Evolutionary conservation across 2,113 vertebrate genomes (phyloP), one percentile per base, ranked within the genome.

Genomic region (Isichthys henryi): DNA sequence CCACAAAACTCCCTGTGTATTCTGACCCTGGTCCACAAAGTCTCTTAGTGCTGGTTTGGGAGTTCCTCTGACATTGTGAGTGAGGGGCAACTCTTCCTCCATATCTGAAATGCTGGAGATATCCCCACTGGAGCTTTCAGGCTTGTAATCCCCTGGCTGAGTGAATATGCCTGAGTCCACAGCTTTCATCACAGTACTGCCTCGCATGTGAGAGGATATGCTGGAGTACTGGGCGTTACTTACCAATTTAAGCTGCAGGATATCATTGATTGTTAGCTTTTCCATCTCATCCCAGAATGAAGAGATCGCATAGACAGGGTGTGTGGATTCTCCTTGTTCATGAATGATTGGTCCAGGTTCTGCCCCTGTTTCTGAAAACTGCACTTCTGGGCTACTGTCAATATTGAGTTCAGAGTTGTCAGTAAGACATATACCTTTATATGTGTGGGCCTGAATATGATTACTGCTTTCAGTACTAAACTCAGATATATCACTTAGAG

Each of bases 261-360:
- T 95, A 82, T 96, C 95, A 85, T 95, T 95, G 89, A 96, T 96
- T 0, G 96, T 96, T 53, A 96, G 46, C 91, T 96, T 96, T 92
- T 96, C 96, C 95, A 96, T 96, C 92, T 96, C 95, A 43, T 96
- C 93, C 96, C 96, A 96, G 89, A 96, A 96, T 10, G 93, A 91
- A 46, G 96, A 96, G 88, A 96, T 95, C 27, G 95, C 94, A 15
- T 92, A 96, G 70, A 96, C 92, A 0, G 94, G 93, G 23, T 50
- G 93, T 88, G 88, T 27, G 70, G 92, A 86, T n/a, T 92, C 93
- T 2, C 48, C 66, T 45, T 80, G 52, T 46, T 66, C 31, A 43
- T 43, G 17, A 17, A 31, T n/a, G 13, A 9, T 15, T 66, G 31
- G 48, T 83, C n/a, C 48, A 56, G 23, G 39, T 48, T 23, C 77